Conservation (phyloP, 2,113 vertebrate species). For the Halcyon senegalensis region DNA sequence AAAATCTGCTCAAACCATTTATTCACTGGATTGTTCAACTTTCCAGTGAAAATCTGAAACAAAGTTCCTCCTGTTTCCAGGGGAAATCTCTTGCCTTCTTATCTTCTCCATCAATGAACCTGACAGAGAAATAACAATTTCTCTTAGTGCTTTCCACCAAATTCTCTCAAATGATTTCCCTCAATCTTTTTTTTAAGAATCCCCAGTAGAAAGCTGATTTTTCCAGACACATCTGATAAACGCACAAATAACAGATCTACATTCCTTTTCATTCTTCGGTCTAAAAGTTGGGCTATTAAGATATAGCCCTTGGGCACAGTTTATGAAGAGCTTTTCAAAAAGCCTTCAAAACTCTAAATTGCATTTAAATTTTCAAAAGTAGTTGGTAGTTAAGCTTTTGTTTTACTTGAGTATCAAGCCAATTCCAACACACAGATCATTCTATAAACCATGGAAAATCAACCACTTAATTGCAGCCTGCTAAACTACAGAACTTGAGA, state of each 20-base stretch:
- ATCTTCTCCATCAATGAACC: not conserved
- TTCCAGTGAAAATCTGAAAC: not conserved
- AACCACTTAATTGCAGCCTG: not conserved
- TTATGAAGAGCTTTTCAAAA: not conserved
- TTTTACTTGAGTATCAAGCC: not conserved
- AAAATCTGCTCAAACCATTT: slow-evolving; percentile 24
- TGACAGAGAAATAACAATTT: not conserved
- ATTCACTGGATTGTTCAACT: not conserved
- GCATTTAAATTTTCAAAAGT: not conserved
- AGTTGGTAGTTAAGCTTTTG: not conserved
- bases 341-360: not conserved
- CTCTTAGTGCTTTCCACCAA: not conserved
- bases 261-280: not conserved
- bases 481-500: not conserved
- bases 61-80: not conserved
- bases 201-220: not conserved
- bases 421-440: not conserved
- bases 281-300: not conserved
- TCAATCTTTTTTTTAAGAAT: not conserved
- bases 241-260: not conserved
- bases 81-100: not conserved
- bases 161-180: not conserved
- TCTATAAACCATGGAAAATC: not conserved
- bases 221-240: not conserved
- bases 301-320: not conserved